Evolutionary conservation across 2,888 invertebrate species (phyloP).

Genomic region (Dexiosoma caninum): DNA sequence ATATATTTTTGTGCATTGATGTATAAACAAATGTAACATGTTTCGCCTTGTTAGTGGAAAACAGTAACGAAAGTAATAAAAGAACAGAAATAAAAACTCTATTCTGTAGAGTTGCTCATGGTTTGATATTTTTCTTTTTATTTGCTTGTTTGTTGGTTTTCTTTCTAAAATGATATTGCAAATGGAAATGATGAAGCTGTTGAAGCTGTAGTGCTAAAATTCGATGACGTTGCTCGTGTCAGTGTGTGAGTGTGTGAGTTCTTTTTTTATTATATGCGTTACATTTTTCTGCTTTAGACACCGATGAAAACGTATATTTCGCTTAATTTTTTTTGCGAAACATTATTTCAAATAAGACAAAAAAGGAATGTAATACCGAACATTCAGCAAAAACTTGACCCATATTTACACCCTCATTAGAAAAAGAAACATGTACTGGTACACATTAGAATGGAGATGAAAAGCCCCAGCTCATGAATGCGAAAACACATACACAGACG

Average conservation of each 20-base stretch:
- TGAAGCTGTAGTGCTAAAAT: neutral
- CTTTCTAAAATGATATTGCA: neutral
- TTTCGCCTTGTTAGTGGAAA: neutral
- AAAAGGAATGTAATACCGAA: neutral
- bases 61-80: neutral
- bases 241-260: neutral
- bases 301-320: neutral
- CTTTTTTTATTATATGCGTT: neutral
- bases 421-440: constrained; percentile 22
- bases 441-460: neutral
- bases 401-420: constrained; percentile 52
- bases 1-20: neutral
- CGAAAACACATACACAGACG: neutral
- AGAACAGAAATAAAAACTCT: neutral
- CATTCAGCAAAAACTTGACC: constrained; percentile 58
- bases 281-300: neutral
- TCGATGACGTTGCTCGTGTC: neutral
- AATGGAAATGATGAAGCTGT: neutral
- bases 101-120: neutral
- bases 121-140: neutral
- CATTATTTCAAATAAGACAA: neutral
- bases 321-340: neutral
- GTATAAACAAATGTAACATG: neutral
- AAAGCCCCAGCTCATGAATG: neutral
- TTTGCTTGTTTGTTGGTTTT: no score